phyloP scores from a whole-genome alignment of 37 sponge, comb jelly and placozoan species.

The Axinella damicornis region DNA sequence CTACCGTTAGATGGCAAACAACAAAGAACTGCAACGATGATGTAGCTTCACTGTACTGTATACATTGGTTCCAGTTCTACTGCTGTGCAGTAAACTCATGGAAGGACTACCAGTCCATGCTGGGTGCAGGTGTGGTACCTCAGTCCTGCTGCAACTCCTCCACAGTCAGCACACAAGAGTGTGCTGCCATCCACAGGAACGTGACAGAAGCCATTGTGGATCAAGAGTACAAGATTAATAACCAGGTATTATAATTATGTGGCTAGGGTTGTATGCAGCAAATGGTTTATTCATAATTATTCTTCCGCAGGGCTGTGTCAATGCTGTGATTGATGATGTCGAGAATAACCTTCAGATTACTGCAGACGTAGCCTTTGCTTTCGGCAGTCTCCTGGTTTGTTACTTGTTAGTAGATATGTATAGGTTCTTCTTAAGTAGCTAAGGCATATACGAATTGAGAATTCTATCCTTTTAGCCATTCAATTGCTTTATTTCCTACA shows the following conservation, averaged over 20 bases:
- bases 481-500: too few relatives aligned
- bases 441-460: too few relatives aligned
- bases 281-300: too few relatives aligned
- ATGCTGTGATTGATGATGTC: constrained; percentile 6
- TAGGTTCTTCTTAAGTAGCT: too few relatives aligned
- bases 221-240: not conserved
- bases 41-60: too few relatives aligned
- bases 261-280: too few relatives aligned
- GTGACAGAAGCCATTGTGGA: not conserved
- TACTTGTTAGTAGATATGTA: too few relatives aligned
- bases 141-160: constrained; percentile 34
- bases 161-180: not conserved
- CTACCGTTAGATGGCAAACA: too few relatives aligned
- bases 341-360: constrained; percentile 29
- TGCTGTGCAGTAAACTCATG: constrained; percentile 58
- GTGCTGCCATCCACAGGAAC: not conserved
- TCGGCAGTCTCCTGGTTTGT: constrained; percentile 66
- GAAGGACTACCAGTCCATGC: constrained; percentile 22
- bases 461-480: too few relatives aligned
- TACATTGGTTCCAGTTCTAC: constrained; percentile 31
- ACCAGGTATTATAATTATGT: not conserved
- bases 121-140: not conserved
- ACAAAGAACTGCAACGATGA: too few relatives aligned
- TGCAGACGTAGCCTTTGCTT: constrained; percentile 53
- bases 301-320: constrained; percentile 51